Evolutionary conservation across 2,888 invertebrate genomes (phyloP), one percentile per base, ranked within the genome.

Genomic region (Epinotia brunnichana): DNA sequence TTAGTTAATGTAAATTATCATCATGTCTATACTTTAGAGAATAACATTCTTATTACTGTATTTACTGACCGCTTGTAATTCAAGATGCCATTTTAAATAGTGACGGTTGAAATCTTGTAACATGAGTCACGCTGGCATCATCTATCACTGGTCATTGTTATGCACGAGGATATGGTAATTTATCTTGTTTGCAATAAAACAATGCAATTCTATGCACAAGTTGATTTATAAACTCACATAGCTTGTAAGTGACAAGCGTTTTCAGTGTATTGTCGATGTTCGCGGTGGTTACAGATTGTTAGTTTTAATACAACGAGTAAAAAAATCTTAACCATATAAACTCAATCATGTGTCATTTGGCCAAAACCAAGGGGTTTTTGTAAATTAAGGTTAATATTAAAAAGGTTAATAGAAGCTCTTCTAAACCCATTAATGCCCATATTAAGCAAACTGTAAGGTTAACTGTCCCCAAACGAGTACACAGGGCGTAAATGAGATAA

Each of bases 121-220:
- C 56, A 56, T 56, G 56, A 56, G 13, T 56, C 56, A 56, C 24
- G 24, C 7, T 15, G 7, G 15, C 44, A 56, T 56, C 59, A 59
- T 59, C 35, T 35, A 59, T 59, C 59, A 59, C 35, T 15, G 56
- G 56, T n/a, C 59, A 35, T 59, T 57, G 57, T 57, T 39, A 17
- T 59, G 35, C 35, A 59, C n/a, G 17, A 3, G n/a, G 17, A 59
- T 35, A 17, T 39, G 35, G 13, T 35, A 35, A 59, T 59, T 35
- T 59, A 59, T 59, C 59, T 10, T 59, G 17, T 59, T 29, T 4
- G 29, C 15, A 29, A 24, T 59, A 15, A 35, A 35, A 59, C 59
- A 11, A 59, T 59, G 59, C 59, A 59, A 7, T 39, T 59, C 9
- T n/a, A 35, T 10, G 35, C 29, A 17, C 9, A 35, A n/a, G 10